phyloP scores from a whole-genome alignment of 2,797 vertebrate genomes.

The Propithecus deckenii region DNA sequence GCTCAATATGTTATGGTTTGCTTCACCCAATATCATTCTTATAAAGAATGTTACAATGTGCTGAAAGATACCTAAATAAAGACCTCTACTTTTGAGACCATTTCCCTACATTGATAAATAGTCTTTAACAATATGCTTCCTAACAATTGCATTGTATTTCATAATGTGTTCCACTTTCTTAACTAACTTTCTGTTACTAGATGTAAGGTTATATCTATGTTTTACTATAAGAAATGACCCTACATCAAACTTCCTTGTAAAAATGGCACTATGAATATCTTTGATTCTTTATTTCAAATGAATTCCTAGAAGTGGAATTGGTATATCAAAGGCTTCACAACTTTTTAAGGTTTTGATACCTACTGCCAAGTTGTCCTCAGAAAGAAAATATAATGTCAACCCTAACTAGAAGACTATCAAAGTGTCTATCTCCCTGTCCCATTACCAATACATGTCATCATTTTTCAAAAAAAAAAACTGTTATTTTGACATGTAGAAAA shows the following conservation, averaged over 20 bases:
- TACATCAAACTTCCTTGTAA: not conserved
- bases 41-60: not conserved
- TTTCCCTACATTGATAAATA: not conserved
- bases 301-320: conserved; percentile 1
- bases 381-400: not conserved
- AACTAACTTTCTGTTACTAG: not conserved
- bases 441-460: not conserved
- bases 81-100: not conserved
- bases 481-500: not conserved
- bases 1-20: not conserved
- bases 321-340: not conserved
- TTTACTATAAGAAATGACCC: not conserved
- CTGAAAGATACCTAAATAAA: not conserved
- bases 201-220: not conserved
- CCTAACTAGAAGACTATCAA: not conserved
- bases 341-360: conserved; percentile 8
- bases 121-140: not conserved
- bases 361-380: not conserved
- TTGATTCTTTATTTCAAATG: not conserved
- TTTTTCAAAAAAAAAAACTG: not conserved
- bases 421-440: not conserved
- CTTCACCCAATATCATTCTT: not conserved
- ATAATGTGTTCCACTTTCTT: not conserved
- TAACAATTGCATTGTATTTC: not conserved
- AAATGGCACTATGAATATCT: not conserved